Percentiles rank a stretch among this genome's conserved stretches.
These are phyloP conservation scores for Tetranychus truncatus DNA, from an alignment of 2,888 invertebrate genomes.

Conservation along the genomic window DNA sequence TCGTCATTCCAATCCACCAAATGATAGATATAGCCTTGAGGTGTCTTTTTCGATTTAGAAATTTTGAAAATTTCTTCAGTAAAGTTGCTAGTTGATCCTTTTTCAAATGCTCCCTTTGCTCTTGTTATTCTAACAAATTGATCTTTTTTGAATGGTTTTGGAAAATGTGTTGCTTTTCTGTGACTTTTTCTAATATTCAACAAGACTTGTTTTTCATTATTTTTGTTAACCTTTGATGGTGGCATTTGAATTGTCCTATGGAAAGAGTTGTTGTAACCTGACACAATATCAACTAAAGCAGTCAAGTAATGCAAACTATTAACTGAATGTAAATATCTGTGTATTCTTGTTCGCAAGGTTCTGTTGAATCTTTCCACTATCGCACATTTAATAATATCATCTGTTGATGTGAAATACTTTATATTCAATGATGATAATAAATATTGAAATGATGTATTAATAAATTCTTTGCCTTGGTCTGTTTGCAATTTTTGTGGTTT, in stretches of 20 bases:
- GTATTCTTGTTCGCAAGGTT: conserved; percentile 28
- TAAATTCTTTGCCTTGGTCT: conserved; percentile 26
- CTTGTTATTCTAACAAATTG: background rate
- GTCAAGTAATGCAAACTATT: conserved; percentile 19
- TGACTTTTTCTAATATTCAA: background rate
- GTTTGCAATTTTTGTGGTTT: conserved; percentile 13
- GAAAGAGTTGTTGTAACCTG: background rate
- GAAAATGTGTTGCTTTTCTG: background rate
- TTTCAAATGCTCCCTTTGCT: background rate
- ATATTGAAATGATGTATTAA: background rate
- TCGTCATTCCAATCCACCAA: background rate
- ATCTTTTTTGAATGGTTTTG: background rate
- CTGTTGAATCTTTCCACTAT: conserved; percentile 29
- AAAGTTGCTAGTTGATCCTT: background rate
- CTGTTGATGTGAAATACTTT: conserved; percentile 25
- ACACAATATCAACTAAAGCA: background rate
- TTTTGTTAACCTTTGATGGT: background rate
- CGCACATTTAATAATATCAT: conserved; percentile 28
- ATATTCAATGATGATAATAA: background rate
- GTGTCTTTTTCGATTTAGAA: background rate
- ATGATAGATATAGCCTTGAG: background rate
- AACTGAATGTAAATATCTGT: conserved; percentile 26
- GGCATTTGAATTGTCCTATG: background rate
- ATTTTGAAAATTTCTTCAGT: conserved; percentile 2
- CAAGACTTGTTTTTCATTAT: background rate